These are phyloP conservation scores for Rhynchonycteris naso DNA, from an alignment of 2,797 vertebrate species.

Conservation along the genomic window DNA sequence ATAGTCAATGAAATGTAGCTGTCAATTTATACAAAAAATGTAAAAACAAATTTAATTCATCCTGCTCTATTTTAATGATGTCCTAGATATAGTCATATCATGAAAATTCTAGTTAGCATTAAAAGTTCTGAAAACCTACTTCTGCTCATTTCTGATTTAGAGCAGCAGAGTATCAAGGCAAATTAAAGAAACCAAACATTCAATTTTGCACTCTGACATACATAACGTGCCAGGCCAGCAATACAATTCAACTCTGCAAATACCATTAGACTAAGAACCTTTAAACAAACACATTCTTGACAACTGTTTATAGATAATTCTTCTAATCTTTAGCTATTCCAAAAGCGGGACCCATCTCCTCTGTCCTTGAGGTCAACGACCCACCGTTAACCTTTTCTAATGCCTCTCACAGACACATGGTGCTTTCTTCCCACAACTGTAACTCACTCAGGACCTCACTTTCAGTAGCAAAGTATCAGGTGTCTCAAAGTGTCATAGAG, in stretches of 20 bases:
- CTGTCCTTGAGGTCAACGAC: background rate
- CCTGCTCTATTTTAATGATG: background rate
- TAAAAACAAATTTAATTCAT: background rate
- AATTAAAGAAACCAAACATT: conserved; percentile 15
- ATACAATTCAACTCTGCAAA: background rate
- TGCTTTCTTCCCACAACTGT: background rate
- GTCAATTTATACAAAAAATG: background rate
- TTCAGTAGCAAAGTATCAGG: conserved; percentile 26
- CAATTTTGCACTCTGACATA: background rate
- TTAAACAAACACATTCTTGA: conserved; percentile 53
- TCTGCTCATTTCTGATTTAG: conserved; percentile 31
- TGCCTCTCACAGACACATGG: background rate
- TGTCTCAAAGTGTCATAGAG: background rate
- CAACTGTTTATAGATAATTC: conserved; percentile 54
- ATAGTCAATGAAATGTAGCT: background rate
- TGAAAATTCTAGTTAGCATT: background rate
- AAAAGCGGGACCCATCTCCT: background rate
- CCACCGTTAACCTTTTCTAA: background rate
- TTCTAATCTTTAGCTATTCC: conserved; percentile 32
- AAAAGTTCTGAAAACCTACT: background rate
- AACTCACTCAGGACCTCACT: background rate
- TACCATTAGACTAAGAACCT: conserved; percentile 14
- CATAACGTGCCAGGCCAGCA: background rate
- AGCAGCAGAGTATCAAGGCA: background rate
- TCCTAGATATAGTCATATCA: background rate